A percentile compares a stretch with the other conserved stretches of the same genome.
Evolutionary conservation across 92 coral and sea anemone species (phyloP).

Genomic region (Actinostola sp.): DNA sequence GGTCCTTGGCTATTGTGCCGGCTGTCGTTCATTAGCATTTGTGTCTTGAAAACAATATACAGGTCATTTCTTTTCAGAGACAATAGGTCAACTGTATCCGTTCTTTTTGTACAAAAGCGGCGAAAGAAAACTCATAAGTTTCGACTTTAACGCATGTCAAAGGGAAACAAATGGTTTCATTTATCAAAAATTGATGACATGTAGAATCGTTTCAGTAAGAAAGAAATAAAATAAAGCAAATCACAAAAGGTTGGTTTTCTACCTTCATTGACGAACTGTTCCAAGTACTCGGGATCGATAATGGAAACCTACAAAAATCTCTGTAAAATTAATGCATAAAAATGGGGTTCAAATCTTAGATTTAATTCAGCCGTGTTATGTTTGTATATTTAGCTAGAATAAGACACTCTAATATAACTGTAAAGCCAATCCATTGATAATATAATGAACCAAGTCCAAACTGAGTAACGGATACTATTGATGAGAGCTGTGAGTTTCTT

Average conservation of each 20-base stretch:
- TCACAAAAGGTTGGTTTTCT: too few species aligned
- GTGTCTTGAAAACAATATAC: slow-evolving; percentile 9
- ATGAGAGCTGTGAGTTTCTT: neutral
- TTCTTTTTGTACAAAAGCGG: neutral
- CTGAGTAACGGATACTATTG: neutral
- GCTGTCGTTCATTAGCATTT: neutral
- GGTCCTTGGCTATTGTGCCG: neutral
- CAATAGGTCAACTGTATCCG: neutral
- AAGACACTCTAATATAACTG: too few species aligned
- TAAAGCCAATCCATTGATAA: neutral
- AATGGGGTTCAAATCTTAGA: too few species aligned
- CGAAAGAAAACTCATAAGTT: too few species aligned
- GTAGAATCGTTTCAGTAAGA: neutral
- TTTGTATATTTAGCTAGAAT: too few species aligned
- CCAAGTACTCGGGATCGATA: too few species aligned
- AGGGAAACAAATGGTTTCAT: neutral
- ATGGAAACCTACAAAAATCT: too few species aligned
- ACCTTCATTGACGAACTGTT: too few species aligned
- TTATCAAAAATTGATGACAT: neutral
- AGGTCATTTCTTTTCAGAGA: neutral
- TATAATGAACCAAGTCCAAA: neutral
- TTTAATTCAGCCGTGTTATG: too few species aligned
- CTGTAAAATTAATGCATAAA: too few species aligned
- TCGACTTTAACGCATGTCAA: neutral
- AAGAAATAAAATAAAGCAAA: neutral